Percentiles rank a stretch among this genome's conserved stretches.
Conservation (phyloP, 2,797 vertebrate species). For the Parotocinclus haroldoi region DNA sequence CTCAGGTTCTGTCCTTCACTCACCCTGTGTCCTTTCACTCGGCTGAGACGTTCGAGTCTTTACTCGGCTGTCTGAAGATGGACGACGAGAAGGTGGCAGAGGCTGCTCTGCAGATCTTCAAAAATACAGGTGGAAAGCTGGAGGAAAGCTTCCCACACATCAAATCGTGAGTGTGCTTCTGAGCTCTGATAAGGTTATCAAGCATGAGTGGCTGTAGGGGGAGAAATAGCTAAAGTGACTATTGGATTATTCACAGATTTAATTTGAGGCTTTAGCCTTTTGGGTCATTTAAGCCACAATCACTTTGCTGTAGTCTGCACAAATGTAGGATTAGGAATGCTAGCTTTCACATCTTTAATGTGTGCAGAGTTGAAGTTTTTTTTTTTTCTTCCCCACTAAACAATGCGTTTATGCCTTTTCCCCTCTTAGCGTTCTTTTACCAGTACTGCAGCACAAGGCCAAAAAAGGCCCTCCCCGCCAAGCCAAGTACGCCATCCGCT, state of each 20-base stretch:
- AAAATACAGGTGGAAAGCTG: slow-evolving; percentile 94
- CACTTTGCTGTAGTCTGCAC: too few species aligned
- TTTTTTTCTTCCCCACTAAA: too few species aligned
- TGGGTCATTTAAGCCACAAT: too few species aligned
- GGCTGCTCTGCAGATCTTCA: slow-evolving; percentile 96
- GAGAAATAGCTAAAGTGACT: too few species aligned
- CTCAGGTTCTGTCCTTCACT: slow-evolving; percentile 95
- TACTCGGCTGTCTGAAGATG: slow-evolving; percentile 96
- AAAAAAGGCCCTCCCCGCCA: slow-evolving; percentile 94
- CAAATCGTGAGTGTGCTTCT: slow-evolving; percentile 81
- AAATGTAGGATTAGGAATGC: too few species aligned
- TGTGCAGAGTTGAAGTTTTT: too few species aligned
- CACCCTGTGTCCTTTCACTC: slow-evolving; percentile 98
- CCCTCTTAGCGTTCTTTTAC: slow-evolving; percentile 85
- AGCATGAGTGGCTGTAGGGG: too few species aligned
- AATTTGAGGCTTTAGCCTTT: too few species aligned
- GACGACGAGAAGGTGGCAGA: slow-evolving; percentile 98
- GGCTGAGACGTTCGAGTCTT: slow-evolving; percentile 96
- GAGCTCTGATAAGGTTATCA: neutral
- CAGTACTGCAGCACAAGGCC: slow-evolving; percentile 94
- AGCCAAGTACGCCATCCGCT: slow-evolving; percentile 97
- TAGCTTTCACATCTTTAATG: too few species aligned
- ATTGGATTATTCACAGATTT: too few species aligned
- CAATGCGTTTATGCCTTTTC: slow-evolving; percentile 29
- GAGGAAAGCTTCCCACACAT: slow-evolving; percentile 98